Evolutionary conservation across 64 coral and sea anemone genomes (phyloP), one percentile per base, ranked within the genome.

Genomic region (Platygyra sinensis): DNA sequence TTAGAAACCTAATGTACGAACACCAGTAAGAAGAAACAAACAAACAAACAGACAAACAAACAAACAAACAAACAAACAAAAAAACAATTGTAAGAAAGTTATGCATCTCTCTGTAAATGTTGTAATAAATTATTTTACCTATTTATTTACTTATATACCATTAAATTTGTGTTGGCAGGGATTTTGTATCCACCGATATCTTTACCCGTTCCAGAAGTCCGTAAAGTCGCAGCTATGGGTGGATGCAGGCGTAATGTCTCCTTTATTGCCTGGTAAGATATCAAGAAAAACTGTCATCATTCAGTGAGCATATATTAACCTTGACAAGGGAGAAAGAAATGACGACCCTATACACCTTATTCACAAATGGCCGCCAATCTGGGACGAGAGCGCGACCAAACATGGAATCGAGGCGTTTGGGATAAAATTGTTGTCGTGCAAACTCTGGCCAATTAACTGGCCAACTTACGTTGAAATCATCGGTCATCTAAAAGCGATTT

Each of bases 181-280:
- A 92, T 73, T 5, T 74, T 82, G 72, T 67, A 86, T 52, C 81
- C 91, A 16, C 76, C 91, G 2, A 93, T 93, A 20, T 78, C 67
- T 65, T 60, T 25, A 29, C 60, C 85, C 62, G 81, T 88, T 16
- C 74, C 64, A 8, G 62, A 18, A 4, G 22, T 33, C 13, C 91
- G 83, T 52, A 63, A 4, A 17, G 67, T 80, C 31, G 75, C 83
- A 22, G 75, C 52, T n/a, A 75, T 85, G 5, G 83, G 38, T 17
- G 91, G 91, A 22, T 93, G 72, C 13, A 88, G 74, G 2, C 91
- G 85, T n/a, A 93, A 83, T 5, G 91, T 80, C 61, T 93, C 91
- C 65, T 93, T 93, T 3, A 93, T 32, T 61, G 52, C 86, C 91
- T 93, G 27, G 20, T 42, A 52, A 24, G n/a, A 86, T 20, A 86